Conservation (phyloP, 2,888 invertebrate species). For the Cerastis rubricosa region DNA sequence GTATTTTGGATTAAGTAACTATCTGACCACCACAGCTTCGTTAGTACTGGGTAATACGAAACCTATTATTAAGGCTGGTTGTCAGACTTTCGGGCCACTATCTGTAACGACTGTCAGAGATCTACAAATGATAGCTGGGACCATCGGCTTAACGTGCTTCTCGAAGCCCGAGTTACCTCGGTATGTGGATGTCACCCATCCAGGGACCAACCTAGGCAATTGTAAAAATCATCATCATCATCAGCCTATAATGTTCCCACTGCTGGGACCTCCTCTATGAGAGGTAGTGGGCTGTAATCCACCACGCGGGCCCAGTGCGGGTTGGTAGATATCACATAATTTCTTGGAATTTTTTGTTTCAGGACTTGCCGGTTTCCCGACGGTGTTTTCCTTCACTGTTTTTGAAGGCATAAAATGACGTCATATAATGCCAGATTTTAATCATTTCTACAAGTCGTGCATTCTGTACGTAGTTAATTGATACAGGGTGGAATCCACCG, state of each 20-base stretch:
- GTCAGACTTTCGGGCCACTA: neutral
- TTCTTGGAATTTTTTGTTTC: too few relatives aligned
- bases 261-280: too few relatives aligned
- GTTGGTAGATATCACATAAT: too few relatives aligned
- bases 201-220: neutral
- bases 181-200: neutral
- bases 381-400: too few relatives aligned
- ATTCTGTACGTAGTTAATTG: neutral
- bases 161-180: neutral
- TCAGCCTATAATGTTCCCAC: too few relatives aligned
- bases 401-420: neutral
- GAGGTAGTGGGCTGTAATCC: too few relatives aligned
- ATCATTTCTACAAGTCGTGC: neutral
- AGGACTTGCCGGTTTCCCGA: too few relatives aligned
- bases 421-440: neutral
- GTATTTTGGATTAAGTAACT: neutral
- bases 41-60: neutral
- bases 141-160: neutral
- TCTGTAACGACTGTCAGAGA: neutral
- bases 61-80: neutral
- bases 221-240: too few relatives aligned
- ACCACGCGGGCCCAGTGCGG: too few relatives aligned
- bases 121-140: neutral
- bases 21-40: neutral
- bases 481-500: too few relatives aligned